Evolutionary conservation across 2,888 invertebrate genomes (phyloP), one percentile per base, ranked within the genome.

Genomic region (Trichopria drosophilae): DNA sequence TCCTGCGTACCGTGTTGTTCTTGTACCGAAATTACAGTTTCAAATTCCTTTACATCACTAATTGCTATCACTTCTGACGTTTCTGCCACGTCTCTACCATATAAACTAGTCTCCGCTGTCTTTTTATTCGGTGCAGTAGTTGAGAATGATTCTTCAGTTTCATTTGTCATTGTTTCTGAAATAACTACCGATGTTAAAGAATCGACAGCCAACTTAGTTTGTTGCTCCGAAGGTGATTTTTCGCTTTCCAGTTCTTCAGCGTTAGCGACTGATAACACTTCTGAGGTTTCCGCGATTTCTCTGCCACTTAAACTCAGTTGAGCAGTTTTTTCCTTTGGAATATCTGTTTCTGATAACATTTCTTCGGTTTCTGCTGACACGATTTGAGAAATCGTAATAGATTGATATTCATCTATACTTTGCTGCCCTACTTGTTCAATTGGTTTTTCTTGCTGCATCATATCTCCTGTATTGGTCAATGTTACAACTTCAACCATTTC

Each of bases 281-380:
- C 75, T n/a, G 61, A 66, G n/a, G 66, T 73, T 56, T 76, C 59
- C n/a, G 77, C 77, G 13, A 76, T 67, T 54, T 75, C 73, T 47
- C 69, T 62, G 6, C 69, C 68, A 23, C 55, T 57, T 26, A 77
- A 50, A 48, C 62, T 68, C 4, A 69, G 47, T 22, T 68, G 52
- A 12, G 76, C 76, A 28, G 44, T 61, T 44, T 60, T 66, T 24
- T 62, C 59, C 9, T 49, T 58, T 3, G 75, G 76, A 13, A 55
- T 57, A 51, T 62, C 66, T 3, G 51, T 53, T 18, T 45, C 58
- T 1, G 50, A 42, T 41, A 67, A 40, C 2, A 34, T 6, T 36
- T 64, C 46, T 56, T 66, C 71, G 6, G 48, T 53, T 50, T 72
- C 70, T 9, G 26, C 51, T 12, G 63, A 58, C 9, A 68, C 58